Conservation (phyloP, 2,888 invertebrate species). For the Dasypogon diadema region DNA sequence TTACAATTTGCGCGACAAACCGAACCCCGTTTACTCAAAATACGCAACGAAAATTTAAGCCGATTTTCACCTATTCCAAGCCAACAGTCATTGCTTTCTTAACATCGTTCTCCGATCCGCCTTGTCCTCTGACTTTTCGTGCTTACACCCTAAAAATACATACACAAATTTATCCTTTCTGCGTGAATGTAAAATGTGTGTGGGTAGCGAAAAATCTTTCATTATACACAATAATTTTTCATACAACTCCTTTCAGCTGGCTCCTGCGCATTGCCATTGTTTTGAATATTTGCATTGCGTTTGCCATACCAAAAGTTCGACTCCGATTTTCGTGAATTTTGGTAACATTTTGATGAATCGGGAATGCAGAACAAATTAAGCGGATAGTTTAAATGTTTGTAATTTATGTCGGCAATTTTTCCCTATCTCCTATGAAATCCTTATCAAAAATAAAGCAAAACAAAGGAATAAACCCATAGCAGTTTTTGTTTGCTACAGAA, state of each 20-base stretch:
- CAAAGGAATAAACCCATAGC: too few relatives aligned
- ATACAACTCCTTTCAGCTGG: constrained; percentile 27
- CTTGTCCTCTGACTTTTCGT: constrained; percentile 43
- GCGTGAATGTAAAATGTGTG: constrained; percentile 28
- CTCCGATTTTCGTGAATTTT: constrained; percentile 5
- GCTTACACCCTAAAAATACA: constrained; percentile 48
- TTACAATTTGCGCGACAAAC: too few relatives aligned
- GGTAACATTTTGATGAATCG: not conserved
- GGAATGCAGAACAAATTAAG: not conserved
- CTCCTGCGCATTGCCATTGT: constrained; percentile 53
- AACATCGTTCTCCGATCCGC: not conserved
- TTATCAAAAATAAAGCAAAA: too few relatives aligned
- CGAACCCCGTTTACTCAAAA: not conserved
- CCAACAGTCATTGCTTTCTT: constrained; percentile 4
- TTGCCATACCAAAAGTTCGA: constrained; percentile 20
- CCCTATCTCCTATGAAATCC: too few relatives aligned
- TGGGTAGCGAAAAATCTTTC: constrained; percentile 52
- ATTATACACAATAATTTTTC: constrained; percentile 46
- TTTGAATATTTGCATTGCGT: constrained; percentile 56
- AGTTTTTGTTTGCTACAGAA: too few relatives aligned
- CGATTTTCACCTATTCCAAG: not conserved
- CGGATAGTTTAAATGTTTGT: not conserved
- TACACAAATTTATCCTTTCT: not conserved
- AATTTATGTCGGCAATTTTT: too few relatives aligned
- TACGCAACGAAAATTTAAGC: not conserved